Conservation (phyloP, 2,797 vertebrate genomes). For the Psittacula derbiana region DNA sequence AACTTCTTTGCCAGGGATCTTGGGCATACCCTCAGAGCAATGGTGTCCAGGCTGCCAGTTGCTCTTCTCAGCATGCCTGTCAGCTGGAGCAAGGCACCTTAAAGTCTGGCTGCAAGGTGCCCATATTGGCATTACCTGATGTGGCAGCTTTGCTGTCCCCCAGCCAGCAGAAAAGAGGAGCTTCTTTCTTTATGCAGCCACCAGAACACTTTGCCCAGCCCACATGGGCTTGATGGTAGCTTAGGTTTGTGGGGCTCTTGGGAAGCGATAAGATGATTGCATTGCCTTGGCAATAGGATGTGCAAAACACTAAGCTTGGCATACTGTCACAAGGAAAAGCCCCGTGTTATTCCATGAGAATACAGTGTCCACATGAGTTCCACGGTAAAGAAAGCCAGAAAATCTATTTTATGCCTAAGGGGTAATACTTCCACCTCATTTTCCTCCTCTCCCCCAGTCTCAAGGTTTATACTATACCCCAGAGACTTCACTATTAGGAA, state of each 20-base stretch:
- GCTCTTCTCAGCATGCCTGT: not conserved
- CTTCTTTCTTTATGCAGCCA: not conserved
- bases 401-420: not conserved
- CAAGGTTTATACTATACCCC: not conserved
- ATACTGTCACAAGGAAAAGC: not conserved
- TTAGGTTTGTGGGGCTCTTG: not conserved
- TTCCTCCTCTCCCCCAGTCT: not conserved
- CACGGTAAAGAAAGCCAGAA: not conserved
- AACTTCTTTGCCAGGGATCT: not conserved
- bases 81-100: not conserved
- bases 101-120: not conserved
- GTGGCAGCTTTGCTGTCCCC: not conserved
- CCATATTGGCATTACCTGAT: not conserved
- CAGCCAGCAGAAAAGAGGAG: not conserved
- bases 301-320: not conserved
- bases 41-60: not conserved
- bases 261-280: not conserved
- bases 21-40: not conserved
- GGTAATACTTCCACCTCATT: not conserved
- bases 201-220: not conserved
- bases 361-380: not conserved
- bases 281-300: not conserved
- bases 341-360: conserved; percentile 9
- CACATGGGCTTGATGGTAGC: accelerated
- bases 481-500: not conserved